Conservation (phyloP, 1,140 invertebrate genomes). For the Leptinotarsa lineolata region DNA sequence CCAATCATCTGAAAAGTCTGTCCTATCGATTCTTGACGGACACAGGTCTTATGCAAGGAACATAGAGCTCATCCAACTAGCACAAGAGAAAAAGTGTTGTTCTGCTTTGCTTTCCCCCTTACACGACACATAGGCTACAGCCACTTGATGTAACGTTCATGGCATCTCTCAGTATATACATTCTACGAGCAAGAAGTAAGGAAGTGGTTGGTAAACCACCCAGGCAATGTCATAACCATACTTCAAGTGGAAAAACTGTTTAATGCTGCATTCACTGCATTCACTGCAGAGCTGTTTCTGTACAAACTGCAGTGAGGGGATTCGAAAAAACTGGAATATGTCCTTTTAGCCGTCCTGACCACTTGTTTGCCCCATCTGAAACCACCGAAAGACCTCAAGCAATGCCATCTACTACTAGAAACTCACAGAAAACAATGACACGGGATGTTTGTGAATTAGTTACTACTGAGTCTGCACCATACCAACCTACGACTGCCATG, state of each 20-base stretch:
- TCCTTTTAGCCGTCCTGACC: slow-evolving; percentile 10
- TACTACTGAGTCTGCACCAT: background rate
- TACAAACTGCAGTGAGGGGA: slow-evolving; percentile 4
- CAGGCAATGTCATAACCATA: slow-evolving; percentile 23
- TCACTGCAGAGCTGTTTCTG: slow-evolving; percentile 2
- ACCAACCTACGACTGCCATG: background rate
- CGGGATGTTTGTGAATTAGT: background rate
- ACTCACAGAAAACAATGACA: no score
- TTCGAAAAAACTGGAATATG: slow-evolving; percentile 25
- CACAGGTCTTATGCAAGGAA: slow-evolving; percentile 29
- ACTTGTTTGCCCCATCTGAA: slow-evolving; percentile 16
- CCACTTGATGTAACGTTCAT: slow-evolving; percentile 53
- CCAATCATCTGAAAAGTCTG: slow-evolving; percentile 33
- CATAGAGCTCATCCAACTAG: background rate
- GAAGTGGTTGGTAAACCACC: slow-evolving; percentile 27
- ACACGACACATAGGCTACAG: slow-evolving; percentile 41
- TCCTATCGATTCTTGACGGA: slow-evolving; percentile 39
- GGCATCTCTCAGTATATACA: slow-evolving; percentile 49
- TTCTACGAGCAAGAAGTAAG: no score
- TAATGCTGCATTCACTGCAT: slow-evolving; percentile 13
- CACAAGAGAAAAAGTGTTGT: slow-evolving; percentile 22
- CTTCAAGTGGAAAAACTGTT: slow-evolving; percentile 8
- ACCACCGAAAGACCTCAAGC: slow-evolving; percentile 9
- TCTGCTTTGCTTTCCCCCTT: slow-evolving; percentile 15
- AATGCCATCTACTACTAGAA: no score